Base-by-base conservation (phyloP, 1,140 invertebrate genomes). In the Mesaphorura yosii region DNA sequence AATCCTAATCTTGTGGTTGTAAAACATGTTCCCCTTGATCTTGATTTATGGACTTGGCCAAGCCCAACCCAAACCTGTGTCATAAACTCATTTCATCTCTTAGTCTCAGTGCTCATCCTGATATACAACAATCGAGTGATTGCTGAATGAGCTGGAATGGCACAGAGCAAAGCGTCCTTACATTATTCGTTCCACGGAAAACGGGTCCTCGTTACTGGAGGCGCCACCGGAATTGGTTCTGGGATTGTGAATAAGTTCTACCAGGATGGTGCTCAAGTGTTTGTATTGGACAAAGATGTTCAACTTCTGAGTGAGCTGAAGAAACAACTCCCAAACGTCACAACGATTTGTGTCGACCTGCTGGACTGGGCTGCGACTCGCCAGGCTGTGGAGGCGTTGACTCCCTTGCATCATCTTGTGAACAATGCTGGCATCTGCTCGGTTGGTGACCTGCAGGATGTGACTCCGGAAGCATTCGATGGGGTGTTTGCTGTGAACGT, bases 391-490 rank as follows among this genome's bases (percentile, higher is more conserved):
- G 26, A 39, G 25, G 25, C 14, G 3, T 20, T 59, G 0, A 42
- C 26, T 34, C 48, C 57, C 15, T 39, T 59, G 37, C 38, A 59
- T 34, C 49, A 54, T 37, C 51, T 55, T 19, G 53, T 59, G 7
- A 59, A 59, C 28, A 59, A 59, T 52, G 57, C 51, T 2, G 57
- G 29, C 12, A 50, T 55, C 14, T 47, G 25, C 25, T 14, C 44
- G 7, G 31, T 26, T 17, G 52, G 22, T 14, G 22, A 10, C 20
- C 7, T 54, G 15, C 26, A 23, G 12, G 12, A 38, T 15, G 34
- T 47, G 3, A 40, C 45, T 6, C 27, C 26, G 3, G 52, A 54
- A 19, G 29, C 40, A n/a, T 39, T 54, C 81, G 52, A 54, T 5
- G 23, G 44, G 17, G 22, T 22, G 12, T 20, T 46, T 6, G 44